phyloP scores from a whole-genome alignment of 2,113 vertebrate genomes.

The Lichenostomus cassidix region DNA sequence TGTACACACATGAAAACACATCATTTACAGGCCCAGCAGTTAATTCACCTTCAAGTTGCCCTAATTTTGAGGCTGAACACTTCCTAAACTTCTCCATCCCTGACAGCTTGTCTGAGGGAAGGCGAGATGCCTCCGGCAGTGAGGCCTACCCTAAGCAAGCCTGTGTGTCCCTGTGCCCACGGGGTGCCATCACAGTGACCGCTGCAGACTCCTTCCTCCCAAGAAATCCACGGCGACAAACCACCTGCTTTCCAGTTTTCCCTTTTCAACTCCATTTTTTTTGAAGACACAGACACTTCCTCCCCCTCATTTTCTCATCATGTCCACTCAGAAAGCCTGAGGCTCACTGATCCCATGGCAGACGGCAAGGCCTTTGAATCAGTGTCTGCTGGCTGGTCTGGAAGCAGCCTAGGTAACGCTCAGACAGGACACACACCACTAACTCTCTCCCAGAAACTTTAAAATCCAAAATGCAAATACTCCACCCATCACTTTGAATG shows the following conservation, averaged over 20 bases:
- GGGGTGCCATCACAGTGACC: neutral
- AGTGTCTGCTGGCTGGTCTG: constrained; percentile 4
- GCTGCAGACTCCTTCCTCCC: neutral
- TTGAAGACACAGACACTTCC: neutral
- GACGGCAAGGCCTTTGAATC: neutral
- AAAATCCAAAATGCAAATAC: neutral
- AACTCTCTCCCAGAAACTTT: neutral
- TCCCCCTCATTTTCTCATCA: neutral
- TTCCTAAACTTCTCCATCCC: neutral
- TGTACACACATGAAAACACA: neutral
- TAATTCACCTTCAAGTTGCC: neutral
- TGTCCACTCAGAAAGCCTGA: neutral
- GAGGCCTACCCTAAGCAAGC: neutral
- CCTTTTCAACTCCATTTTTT: neutral
- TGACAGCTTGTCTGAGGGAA: neutral
- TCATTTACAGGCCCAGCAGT: neutral
- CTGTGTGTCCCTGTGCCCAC: neutral
- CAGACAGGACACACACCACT: neutral
- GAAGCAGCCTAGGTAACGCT: neutral
- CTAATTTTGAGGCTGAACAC: neutral
- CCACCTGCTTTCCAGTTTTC: neutral
- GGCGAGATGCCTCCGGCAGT: neutral
- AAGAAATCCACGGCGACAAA: neutral
- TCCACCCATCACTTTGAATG: neutral
- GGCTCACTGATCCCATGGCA: neutral